These are phyloP conservation scores for Centruroides sculpturatus DNA, from an alignment of 1,140 invertebrate species.

Conservation along the genomic window DNA sequence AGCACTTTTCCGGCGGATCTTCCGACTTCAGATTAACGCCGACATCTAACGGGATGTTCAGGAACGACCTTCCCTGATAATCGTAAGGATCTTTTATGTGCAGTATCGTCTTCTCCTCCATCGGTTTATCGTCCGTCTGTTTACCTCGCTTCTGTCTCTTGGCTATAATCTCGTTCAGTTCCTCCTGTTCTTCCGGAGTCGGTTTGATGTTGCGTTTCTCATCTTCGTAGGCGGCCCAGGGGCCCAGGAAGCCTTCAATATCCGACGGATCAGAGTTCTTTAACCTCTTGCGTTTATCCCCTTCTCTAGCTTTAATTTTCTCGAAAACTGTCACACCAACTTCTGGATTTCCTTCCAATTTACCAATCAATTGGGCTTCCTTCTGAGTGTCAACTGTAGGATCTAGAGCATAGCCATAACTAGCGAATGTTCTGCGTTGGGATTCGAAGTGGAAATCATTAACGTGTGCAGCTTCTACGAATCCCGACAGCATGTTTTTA, in stretches of 20 bases:
- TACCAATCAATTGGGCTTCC: background rate
- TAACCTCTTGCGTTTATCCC: constrained; percentile 73
- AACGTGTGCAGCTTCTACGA: constrained; percentile 86
- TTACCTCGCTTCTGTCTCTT: constrained; percentile 77
- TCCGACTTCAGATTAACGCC: constrained; percentile 89
- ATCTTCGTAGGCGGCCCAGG: constrained; percentile 89
- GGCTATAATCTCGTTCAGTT: constrained; percentile 84
- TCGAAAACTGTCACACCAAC: constrained; percentile 63
- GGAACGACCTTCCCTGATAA: constrained; percentile 91
- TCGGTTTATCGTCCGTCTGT: constrained; percentile 58
- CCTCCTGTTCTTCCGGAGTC: constrained; percentile 63
- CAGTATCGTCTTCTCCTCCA: constrained; percentile 88
- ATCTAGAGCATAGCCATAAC: constrained; percentile 36
- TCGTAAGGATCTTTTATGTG: constrained; percentile 86
- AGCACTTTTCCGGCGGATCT: constrained; percentile 85
- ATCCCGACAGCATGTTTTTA: constrained; percentile 88
- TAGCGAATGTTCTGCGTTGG: constrained; percentile 76
- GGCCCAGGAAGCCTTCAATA: constrained; percentile 87
- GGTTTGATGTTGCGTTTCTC: constrained; percentile 51
- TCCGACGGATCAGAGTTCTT: constrained; percentile 83
- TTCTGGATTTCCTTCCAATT: background rate
- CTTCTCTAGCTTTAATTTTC: constrained; percentile 41
- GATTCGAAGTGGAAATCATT: constrained; percentile 98
- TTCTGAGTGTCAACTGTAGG: constrained; percentile 24
- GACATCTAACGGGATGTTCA: constrained; percentile 87